phyloP scores from a whole-genome alignment of 2,113 vertebrate species.

The Pygoscelis antarcticus region DNA sequence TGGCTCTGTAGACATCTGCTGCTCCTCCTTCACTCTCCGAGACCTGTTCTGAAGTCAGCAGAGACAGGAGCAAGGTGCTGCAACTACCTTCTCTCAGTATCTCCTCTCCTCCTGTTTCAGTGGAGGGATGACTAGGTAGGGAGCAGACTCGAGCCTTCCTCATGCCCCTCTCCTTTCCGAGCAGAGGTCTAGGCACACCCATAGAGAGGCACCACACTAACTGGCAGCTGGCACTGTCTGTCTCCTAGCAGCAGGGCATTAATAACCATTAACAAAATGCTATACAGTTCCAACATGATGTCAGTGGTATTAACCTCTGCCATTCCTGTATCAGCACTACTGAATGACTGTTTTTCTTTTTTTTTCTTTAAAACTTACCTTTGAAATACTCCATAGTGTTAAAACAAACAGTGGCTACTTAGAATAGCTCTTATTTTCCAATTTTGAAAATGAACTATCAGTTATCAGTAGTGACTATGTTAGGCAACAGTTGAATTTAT shows the following conservation, averaged over 20 bases:
- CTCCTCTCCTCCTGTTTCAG: not conserved
- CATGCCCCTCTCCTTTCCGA: not conserved
- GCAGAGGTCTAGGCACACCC: not conserved
- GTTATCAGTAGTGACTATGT: not conserved
- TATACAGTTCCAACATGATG: constrained; percentile 45
- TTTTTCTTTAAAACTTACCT: not conserved
- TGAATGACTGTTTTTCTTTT: not conserved
- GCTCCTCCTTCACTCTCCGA: not conserved
- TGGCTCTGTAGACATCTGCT: not conserved
- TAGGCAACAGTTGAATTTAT: not conserved
- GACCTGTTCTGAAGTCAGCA: not conserved
- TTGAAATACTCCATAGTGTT: not conserved
- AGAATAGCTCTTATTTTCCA: not conserved
- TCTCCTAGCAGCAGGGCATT: constrained; percentile 56
- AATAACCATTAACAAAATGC: constrained; percentile 59
- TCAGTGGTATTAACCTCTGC: constrained; percentile 56
- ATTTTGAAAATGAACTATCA: not conserved
- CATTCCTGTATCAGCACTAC: not conserved
- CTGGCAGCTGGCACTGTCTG: constrained; percentile 58
- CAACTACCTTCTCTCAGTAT: not conserved
- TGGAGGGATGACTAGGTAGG: not conserved
- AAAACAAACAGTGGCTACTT: not conserved
- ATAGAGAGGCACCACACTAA: not conserved
- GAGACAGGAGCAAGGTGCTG: not conserved
- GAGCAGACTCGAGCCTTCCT: not conserved